Evolutionary conservation across 2,113 vertebrate species (phyloP), one percentile per base, ranked within the genome.

Genomic region (Dipodomys stephensi): DNA sequence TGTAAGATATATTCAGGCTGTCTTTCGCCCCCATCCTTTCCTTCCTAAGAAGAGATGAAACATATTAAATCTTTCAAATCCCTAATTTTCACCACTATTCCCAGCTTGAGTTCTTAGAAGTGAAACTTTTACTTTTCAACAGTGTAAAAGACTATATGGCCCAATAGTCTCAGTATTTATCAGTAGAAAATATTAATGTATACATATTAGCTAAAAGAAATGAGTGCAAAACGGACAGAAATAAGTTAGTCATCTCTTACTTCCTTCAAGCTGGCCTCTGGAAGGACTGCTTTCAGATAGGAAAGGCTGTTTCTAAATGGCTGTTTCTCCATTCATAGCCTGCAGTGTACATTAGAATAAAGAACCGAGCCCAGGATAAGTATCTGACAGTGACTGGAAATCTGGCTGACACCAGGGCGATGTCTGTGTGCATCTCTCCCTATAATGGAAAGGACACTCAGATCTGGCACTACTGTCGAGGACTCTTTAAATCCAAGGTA

Each of bases 401-500:
- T 32, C 78, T 94, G 0, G 94, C 97, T 1, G 97, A 98, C n/a
- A 49, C 97, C 0, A 97, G 98, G 87, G 97, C 98, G 0, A 92
- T 97, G 1, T 98, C 98, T 1, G 97, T 99, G 88, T 98, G 96
- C 1, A 88, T 97, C 0, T 96, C 97, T 76, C 97, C 98, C 0
- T 97, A 94, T 67, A 96, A 72, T 0, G 96, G 97, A 35, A 97
- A 96, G 91, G 80, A 94, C 25, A 98, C 97, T 4, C 99, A 99
- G 97, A 93, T 98, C 95, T 99, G 99, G 99, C 92, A 98, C 96
- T 99, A 98, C 96, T 98, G 96, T 25, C 91, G 8, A 1, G 98
- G 98, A 3, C 98, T 99, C 60, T 90, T 99, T 93, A 99, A 98
- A 94, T 98, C 98, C 95, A 99, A 98, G 98, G 99, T 97, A 91